Evolutionary conservation across 2,113 vertebrate species (phyloP), one percentile per base, ranked within the genome.

Genomic region (Columbina picui): DNA sequence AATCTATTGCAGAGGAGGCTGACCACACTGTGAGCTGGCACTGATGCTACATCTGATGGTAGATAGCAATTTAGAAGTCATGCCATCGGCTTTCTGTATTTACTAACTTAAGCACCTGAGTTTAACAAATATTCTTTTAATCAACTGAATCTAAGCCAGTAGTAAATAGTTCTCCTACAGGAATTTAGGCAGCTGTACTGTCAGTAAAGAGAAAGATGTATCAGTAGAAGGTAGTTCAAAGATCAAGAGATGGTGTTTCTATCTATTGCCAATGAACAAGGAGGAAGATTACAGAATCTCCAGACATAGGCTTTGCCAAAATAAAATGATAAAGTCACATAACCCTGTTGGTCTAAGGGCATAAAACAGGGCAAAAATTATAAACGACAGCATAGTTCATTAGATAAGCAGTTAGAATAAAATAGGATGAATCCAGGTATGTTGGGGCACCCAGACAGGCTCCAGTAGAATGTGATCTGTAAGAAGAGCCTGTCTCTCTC

Each of bases 161-260:
- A 59, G 77, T 69, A 86, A 77, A 73, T 30, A 7, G 3, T 70
- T 87, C 3, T 60, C 5, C 14, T 39, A 4, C 1, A 88, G 63
- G 16, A 73, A 79, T 14, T 36, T 57, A 22, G 4, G 5, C 52
- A 56, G 41, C 27, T 79, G 3, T 20, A 15, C 7, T 26, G 68
- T 22, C 61, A 87, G 12, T 30, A 83, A 75, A 76, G 30, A 79
- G 43, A 70, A 77, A 55, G 4, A 67, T 2, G 2, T 45, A 38
- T 34, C 12, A 29, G 17, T 1, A 81, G 21, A 89, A 14, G 20
- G 22, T 22, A 81, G 32, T 38, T 82, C 22, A 75, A 57, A 68
- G 38, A 67, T 63, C 15, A 76, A 0, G 0, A 87, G 85, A 49
- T 16, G 0, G 0, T 43, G 12, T 39, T 90, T 71, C 6, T 63